Percentiles rank a stretch among this genome's conserved stretches.
These are phyloP conservation scores for Zosterops borbonicus DNA, from an alignment of 2,113 vertebrate genomes.

Conservation along the genomic window DNA sequence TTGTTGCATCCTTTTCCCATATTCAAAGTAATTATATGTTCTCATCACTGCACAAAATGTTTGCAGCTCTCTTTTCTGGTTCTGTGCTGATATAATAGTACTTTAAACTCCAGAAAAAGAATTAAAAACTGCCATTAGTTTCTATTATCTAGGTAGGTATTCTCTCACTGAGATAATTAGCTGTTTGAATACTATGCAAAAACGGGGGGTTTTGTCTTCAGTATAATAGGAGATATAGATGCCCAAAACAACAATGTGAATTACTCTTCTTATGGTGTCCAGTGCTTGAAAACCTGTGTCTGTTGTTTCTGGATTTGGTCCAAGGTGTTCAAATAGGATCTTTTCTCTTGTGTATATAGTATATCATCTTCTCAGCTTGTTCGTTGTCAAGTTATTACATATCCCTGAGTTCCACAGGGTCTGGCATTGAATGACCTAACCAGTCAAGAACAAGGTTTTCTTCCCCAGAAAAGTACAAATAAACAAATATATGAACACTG, in stretches of 20 bases:
- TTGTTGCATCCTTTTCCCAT: background rate
- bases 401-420: background rate
- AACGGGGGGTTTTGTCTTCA: background rate
- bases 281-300: background rate
- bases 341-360: accelerated
- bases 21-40: background rate
- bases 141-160: background rate
- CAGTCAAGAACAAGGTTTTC: background rate
- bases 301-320: background rate
- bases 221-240: accelerated
- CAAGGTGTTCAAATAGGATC: background rate
- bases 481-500: background rate
- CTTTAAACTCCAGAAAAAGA: background rate
- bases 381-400: background rate
- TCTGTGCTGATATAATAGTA: background rate
- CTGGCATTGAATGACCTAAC: accelerated
- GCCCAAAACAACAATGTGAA: background rate
- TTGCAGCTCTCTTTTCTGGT: background rate
- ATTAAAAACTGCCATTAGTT: background rate
- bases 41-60: background rate
- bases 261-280: background rate
- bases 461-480: background rate
- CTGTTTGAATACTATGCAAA: background rate
- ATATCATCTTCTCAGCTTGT: background rate
- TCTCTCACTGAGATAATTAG: background rate